Conservation (phyloP, 2,113 vertebrate species). For the Aleadryas rufinucha region DNA sequence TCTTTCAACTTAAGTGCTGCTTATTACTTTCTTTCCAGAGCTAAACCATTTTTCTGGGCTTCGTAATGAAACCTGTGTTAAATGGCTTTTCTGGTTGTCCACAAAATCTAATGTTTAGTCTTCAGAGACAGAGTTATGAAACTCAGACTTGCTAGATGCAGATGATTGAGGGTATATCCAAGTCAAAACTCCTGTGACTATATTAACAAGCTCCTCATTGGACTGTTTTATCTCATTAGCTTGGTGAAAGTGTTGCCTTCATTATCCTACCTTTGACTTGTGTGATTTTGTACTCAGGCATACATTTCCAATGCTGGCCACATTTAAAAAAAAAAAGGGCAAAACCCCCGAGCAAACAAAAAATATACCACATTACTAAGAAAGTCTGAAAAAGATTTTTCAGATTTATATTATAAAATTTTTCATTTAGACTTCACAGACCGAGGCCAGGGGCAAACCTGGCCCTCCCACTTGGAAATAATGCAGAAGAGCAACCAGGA, state of each 20-base stretch:
- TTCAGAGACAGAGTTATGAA: background rate
- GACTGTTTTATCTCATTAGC: background rate
- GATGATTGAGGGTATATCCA: background rate
- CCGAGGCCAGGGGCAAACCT: background rate
- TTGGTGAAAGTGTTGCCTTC: background rate
- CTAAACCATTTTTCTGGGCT: background rate
- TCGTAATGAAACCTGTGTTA: background rate
- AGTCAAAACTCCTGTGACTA: background rate
- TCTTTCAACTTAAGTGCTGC: background rate
- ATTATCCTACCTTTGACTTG: background rate
- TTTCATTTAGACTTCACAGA: background rate
- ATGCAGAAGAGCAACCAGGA: background rate
- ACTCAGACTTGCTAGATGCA: background rate
- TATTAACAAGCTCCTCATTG: background rate
- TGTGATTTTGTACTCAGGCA: background rate
- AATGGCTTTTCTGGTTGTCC: background rate
- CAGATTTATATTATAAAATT: background rate
- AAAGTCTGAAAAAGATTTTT: slow-evolving; percentile 10
- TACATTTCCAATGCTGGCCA: background rate
- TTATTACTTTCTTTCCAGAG: background rate
- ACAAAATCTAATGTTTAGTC: background rate
- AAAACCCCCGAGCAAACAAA: background rate
- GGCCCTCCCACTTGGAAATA: background rate
- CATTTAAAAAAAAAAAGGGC: background rate
- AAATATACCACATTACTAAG: background rate